Evolutionary conservation across 2,888 invertebrate genomes (phyloP).

Genomic region (Xestobium rufovillosum): DNA sequence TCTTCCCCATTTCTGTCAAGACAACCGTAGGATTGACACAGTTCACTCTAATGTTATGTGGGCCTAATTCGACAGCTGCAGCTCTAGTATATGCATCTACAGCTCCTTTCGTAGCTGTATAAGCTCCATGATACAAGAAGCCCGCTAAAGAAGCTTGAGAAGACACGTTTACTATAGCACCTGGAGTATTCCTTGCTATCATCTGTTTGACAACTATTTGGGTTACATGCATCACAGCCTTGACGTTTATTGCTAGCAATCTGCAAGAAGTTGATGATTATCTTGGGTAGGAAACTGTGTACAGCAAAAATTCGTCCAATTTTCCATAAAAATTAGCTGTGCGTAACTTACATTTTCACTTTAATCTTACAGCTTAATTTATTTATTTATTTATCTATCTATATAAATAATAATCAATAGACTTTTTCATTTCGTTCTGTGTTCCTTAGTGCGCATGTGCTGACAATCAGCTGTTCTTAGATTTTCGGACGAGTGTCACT

Average conservation of each 20-base stretch:
- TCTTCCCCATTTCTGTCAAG: constrained; percentile 82
- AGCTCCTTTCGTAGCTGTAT: constrained; percentile 83
- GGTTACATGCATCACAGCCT: constrained; percentile 76
- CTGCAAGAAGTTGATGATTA: too few relatives aligned
- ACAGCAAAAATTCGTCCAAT: too few relatives aligned
- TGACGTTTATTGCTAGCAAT: constrained; percentile 71
- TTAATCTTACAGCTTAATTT: too few relatives aligned
- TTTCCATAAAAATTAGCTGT: too few relatives aligned
- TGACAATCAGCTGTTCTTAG: too few relatives aligned
- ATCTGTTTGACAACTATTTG: constrained; percentile 73
- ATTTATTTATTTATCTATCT: too few relatives aligned
- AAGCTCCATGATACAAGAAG: constrained; percentile 67
- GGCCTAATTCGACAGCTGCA: constrained; percentile 82
- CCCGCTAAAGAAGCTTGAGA: constrained; percentile 77
- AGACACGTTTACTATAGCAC: constrained; percentile 85
- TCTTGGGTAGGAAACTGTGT: too few relatives aligned
- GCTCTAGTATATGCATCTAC: constrained; percentile 76
- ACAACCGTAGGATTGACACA: constrained; percentile 92
- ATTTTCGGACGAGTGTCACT: too few relatives aligned
- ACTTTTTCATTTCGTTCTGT: too few relatives aligned
- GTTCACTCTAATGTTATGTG: constrained; percentile 77
- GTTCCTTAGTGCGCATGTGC: too few relatives aligned
- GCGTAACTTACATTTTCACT: too few relatives aligned
- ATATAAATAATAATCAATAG: too few relatives aligned
- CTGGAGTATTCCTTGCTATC: constrained; percentile 59